Percentiles rank a stretch among this genome's conserved stretches.
phyloP scores from a whole-genome alignment of 2,797 vertebrate genomes.

The Chloroceryle amazona region DNA sequence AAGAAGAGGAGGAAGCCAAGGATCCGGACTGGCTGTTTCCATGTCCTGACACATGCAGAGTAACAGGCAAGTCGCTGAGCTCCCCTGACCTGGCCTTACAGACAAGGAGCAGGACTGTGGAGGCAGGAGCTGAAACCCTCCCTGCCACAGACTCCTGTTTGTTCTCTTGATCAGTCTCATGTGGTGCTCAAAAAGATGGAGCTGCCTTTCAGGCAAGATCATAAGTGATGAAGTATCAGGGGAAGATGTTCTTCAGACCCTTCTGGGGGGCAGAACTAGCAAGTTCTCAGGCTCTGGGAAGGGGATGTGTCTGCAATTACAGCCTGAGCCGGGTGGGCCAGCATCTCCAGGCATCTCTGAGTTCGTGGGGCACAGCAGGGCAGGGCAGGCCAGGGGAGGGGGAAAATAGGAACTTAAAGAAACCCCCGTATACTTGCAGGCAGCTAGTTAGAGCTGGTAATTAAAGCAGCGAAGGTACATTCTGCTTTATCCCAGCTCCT shows the following conservation, averaged over 20 bases:
- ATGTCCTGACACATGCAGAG: not conserved
- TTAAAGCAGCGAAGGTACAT: not conserved
- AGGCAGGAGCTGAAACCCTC: not conserved
- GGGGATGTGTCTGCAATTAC: not conserved
- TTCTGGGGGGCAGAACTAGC: not conserved
- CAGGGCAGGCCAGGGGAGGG: too few relatives aligned
- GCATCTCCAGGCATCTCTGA: too few relatives aligned
- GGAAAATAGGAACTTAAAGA: not conserved
- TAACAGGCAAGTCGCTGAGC: not conserved
- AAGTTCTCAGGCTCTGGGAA: not conserved
- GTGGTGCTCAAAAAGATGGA: not conserved
- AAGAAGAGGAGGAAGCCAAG: not conserved
- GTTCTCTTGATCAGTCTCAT: rapidly evolving
- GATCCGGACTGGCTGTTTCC: not conserved
- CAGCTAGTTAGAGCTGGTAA: not conserved
- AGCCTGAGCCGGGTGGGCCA: not conserved
- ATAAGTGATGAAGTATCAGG: not conserved
- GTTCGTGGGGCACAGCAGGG: not conserved
- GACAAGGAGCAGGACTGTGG: too few relatives aligned
- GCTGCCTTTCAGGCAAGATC: not conserved
- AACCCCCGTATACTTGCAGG: not conserved
- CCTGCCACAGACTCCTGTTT: not conserved
- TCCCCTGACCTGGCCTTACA: not conserved
- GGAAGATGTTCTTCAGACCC: not conserved
- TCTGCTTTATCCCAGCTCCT: not conserved